Evolutionary conservation across 2,888 invertebrate genomes (phyloP).

Genomic region (Trachelus iudaicus): DNA sequence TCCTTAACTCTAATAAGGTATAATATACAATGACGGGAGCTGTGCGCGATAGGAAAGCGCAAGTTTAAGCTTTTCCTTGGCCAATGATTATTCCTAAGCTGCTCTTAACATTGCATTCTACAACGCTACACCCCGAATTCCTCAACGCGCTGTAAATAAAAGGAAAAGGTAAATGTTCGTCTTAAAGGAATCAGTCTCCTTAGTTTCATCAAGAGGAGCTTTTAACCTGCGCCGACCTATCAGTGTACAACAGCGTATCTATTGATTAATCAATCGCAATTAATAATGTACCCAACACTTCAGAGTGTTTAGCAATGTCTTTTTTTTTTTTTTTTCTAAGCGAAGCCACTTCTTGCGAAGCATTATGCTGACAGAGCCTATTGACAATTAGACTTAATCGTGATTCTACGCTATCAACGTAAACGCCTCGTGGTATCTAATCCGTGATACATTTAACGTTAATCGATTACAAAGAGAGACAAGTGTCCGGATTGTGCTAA

Average conservation of each 20-base stretch:
- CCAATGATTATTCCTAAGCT: background rate
- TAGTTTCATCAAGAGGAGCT: slow-evolving; percentile 1
- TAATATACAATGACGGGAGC: slow-evolving; percentile 45
- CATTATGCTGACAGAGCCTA: background rate
- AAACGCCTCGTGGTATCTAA: background rate
- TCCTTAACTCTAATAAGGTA: slow-evolving; percentile 41
- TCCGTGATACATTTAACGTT: background rate
- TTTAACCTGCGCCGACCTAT: slow-evolving; percentile 32
- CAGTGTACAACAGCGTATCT: slow-evolving; percentile 29
- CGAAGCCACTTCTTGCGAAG: background rate
- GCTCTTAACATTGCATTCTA: background rate
- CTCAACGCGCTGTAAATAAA: background rate
- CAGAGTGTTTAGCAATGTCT: background rate
- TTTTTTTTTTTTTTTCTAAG: background rate
- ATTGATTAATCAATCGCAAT: background rate
- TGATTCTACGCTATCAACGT: background rate
- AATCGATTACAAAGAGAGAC: background rate
- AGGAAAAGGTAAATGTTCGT: too few species aligned
- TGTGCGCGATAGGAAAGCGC: slow-evolving; percentile 38
- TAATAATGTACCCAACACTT: background rate
- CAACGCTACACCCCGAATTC: background rate
- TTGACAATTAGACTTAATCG: background rate
- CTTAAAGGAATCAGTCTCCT: slow-evolving; percentile 1
- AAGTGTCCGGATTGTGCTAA: background rate
- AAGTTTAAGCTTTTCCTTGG: slow-evolving; percentile 14